These are phyloP conservation scores for Homalodisca vitripennis DNA, from an alignment of 1,140 invertebrate species.

Conservation along the genomic window DNA sequence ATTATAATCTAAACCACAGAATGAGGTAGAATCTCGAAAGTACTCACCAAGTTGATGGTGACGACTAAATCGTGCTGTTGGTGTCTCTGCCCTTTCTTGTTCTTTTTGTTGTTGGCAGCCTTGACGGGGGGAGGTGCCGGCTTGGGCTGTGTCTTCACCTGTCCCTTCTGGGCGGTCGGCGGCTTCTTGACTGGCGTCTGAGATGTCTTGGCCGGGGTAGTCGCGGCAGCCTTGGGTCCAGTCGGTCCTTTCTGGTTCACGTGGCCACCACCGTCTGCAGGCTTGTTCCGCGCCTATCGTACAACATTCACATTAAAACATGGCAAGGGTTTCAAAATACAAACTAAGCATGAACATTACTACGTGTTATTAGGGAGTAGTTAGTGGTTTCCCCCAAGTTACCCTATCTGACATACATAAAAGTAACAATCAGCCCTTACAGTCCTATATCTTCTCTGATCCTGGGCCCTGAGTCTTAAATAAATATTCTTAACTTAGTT, in stretches of 20 bases:
- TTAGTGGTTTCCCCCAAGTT: too few relatives aligned
- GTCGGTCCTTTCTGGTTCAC: slow-evolving; percentile 64
- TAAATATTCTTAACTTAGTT: too few relatives aligned
- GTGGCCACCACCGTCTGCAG: slow-evolving; percentile 69
- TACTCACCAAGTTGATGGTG: slow-evolving; percentile 78
- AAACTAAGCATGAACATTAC: too few relatives aligned
- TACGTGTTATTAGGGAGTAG: too few relatives aligned
- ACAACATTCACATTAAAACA: slow-evolving; percentile 21
- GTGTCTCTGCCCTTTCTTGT: slow-evolving; percentile 75
- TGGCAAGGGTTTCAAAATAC: too few relatives aligned
- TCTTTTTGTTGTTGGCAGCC: slow-evolving; percentile 53
- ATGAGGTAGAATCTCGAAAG: too few relatives aligned
- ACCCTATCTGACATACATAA: too few relatives aligned
- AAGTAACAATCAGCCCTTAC: too few relatives aligned
- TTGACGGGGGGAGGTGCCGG: slow-evolving; percentile 40
- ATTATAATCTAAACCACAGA: too few relatives aligned
- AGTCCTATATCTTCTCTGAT: too few relatives aligned
- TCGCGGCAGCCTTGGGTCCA: slow-evolving; percentile 47
- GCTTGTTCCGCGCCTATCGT: slow-evolving; percentile 73
- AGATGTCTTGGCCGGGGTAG: slow-evolving; percentile 37
- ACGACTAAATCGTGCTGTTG: slow-evolving; percentile 80
- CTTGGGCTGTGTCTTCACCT: slow-evolving; percentile 47
- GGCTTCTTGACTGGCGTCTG: slow-evolving; percentile 57
- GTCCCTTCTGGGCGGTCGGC: slow-evolving; percentile 51
- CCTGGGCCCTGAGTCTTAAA: too few relatives aligned